phyloP scores from a whole-genome alignment of 2,113 vertebrate species.

The Pachycephala philippinensis region DNA sequence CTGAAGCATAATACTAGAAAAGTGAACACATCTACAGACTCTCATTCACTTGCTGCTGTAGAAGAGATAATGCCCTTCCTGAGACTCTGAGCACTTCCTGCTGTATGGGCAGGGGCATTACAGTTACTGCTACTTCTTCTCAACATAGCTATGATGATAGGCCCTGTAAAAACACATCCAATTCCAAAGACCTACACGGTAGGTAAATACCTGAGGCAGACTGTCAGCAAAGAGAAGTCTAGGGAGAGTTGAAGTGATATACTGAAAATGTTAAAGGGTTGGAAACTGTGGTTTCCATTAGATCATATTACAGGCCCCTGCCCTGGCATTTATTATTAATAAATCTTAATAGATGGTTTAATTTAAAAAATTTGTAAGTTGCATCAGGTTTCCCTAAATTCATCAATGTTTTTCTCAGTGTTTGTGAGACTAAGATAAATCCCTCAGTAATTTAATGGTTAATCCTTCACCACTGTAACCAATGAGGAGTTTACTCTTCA shows the following conservation, averaged over 20 bases:
- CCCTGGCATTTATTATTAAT: background rate
- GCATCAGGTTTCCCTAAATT: background rate
- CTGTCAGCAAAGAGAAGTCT: background rate
- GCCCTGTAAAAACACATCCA: background rate
- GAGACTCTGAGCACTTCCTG: background rate
- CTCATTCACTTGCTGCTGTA: background rate
- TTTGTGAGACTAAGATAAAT: background rate
- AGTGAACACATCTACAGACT: background rate
- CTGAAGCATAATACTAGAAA: background rate
- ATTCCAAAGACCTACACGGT: background rate
- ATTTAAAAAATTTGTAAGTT: background rate
- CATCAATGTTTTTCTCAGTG: background rate
- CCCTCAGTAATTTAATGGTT: background rate
- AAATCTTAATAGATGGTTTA: background rate
- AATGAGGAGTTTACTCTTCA: background rate
- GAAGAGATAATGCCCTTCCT: background rate
- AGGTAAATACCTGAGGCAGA: background rate
- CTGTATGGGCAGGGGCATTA: accelerated
- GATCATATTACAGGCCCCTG: background rate
- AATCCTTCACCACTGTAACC: background rate
- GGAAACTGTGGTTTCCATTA: background rate
- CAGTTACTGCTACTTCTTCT: background rate
- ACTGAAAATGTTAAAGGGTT: background rate
- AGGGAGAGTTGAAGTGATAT: background rate
- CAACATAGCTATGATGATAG: background rate